These are phyloP conservation scores for Conus ventricosus DNA, from an alignment of 1,140 invertebrate species.

Conservation along the genomic window DNA sequence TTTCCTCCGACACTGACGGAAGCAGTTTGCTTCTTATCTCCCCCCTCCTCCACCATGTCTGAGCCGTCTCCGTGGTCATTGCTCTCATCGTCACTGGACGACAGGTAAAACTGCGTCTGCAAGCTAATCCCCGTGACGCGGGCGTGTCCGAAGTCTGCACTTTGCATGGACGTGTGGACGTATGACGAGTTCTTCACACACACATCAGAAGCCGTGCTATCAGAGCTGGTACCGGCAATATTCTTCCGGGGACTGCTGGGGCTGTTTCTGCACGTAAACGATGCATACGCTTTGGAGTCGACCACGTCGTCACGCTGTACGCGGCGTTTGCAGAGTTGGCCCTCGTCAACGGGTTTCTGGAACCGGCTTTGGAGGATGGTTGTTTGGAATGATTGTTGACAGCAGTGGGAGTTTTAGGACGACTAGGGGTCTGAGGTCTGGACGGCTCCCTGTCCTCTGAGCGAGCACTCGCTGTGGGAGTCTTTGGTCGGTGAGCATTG, in stretches of 20 bases:
- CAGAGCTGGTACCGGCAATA: background rate
- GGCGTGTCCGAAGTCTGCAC: background rate
- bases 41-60: background rate
- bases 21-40: background rate
- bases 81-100: background rate
- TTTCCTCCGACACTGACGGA: conserved; percentile 1
- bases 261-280: background rate
- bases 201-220: background rate
- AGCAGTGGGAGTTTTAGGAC: conserved; percentile 39
- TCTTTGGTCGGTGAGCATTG: conserved; percentile 30
- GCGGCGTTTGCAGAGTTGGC: conserved; percentile 29
- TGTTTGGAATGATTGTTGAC: background rate
- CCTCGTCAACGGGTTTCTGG: background rate
- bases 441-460: background rate
- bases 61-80: background rate
- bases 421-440: conserved; percentile 19
- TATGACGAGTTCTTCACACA: conserved; percentile 12
- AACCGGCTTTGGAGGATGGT: background rate
- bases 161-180: background rate
- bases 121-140: background rate
- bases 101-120: background rate
- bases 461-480: conserved; percentile 18
- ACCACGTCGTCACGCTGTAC: background rate
- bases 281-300: background rate
- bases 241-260: background rate